Conservation (phyloP, 2,797 vertebrate species). For the Semotilus atromaculatus region DNA sequence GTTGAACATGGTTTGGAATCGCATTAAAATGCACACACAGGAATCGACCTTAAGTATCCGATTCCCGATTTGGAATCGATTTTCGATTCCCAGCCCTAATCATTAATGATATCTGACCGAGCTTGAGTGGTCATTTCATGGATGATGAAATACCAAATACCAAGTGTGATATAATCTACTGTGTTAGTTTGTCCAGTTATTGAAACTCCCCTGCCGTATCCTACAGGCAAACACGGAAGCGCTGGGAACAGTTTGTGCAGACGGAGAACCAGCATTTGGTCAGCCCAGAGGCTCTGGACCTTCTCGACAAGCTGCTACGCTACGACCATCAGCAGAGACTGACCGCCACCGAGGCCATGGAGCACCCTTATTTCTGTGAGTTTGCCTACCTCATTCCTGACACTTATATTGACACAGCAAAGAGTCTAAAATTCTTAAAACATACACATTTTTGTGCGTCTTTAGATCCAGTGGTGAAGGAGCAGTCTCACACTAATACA, state of each 20-base stretch:
- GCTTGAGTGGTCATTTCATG: neutral
- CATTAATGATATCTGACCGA: neutral
- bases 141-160: neutral
- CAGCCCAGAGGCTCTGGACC: slow-evolving; percentile 92
- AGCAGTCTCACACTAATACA: slow-evolving; percentile 77
- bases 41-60: neutral
- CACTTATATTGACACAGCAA: neutral
- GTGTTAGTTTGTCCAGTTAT: neutral
- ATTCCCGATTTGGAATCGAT: neutral
- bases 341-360: slow-evolving; percentile 96
- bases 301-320: slow-evolving; percentile 96
- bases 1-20: neutral
- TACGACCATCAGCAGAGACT: slow-evolving; percentile 98
- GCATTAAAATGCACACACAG: neutral
- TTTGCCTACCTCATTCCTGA: neutral
- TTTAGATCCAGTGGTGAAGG: slow-evolving; percentile 81
- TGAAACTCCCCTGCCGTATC: neutral
- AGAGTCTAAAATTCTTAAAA: neutral
- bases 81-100: neutral
- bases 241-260: slow-evolving; percentile 98
- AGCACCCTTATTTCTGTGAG: slow-evolving; percentile 94
- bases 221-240: slow-evolving; percentile 90
- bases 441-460: neutral
- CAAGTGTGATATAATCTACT: neutral
- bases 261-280: slow-evolving; percentile 97